Base-by-base conservation (phyloP, 2,888 invertebrate genomes). In the Lasioglossum malachurum region DNA sequence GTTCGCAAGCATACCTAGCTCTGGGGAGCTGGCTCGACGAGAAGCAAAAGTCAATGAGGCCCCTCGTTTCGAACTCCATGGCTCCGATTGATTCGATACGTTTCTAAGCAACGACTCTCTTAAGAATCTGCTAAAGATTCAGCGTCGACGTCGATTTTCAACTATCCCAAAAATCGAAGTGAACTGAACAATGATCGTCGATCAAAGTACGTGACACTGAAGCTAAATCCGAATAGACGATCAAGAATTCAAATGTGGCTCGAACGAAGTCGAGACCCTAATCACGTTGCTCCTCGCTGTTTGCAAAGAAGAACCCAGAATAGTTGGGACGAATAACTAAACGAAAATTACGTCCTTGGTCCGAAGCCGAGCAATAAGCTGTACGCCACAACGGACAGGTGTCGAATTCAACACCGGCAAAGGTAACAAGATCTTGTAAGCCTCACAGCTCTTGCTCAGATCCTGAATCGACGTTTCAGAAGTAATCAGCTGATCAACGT, bases 41-140 rank as follows among this genome's bases (percentile, higher is more conserved):
- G 14, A 94, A 84, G 82, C 94, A 94, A 78, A 94, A 90, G 79
- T 93, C 90, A 82, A 94, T 94, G 83, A 94, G 87, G 76, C 92
- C 94, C 80, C 91, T 92, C 3, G 94, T 94, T 89, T 94, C 94
- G 73, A 94, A 87, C 88, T 94, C 94, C 94, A 94, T 94, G 31
- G 44, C 86, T 53, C 27, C 57, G 77, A 64, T 31, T 8, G 64
- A 64, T 64, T n/a, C 64, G 0, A 7, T 16, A 31, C 12, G 8
- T 31, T 64, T 64, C 31, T 19, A 14, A 27, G 16, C 49, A 27
- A 14, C 44, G 53, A 84, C 5, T 49, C 31, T 23, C 53, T 53
- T 27, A n/a, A n/a, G n/a, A n/a, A 35, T 19, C 35, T 46, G 27
- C 35, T 27, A 46, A 12, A 5, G 38, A 73, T 23, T 16, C 72